These are phyloP conservation scores for Homalodisca vitripennis DNA, from an alignment of 1,140 invertebrate genomes.

Conservation along the genomic window DNA sequence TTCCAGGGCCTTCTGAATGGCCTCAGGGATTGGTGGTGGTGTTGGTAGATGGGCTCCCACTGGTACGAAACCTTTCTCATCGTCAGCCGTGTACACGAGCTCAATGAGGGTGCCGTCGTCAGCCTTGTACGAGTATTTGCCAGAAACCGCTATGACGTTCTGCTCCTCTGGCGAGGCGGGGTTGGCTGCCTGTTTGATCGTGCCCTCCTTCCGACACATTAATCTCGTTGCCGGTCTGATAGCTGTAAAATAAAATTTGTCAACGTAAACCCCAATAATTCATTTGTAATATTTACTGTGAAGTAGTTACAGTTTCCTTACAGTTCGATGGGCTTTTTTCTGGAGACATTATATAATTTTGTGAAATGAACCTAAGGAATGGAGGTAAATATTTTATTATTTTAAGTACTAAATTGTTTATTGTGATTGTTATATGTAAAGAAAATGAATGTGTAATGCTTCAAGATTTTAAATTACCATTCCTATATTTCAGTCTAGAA, in stretches of 20 bases:
- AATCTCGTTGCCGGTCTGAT: slow-evolving; percentile 85
- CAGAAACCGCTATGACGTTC: slow-evolving; percentile 71
- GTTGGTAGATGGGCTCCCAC: slow-evolving; percentile 52
- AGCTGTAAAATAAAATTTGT: slow-evolving; percentile 57
- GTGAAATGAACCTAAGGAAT: too few species aligned
- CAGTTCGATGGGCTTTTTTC: too few species aligned
- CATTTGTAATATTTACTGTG: too few species aligned
- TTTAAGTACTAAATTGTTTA: too few species aligned
- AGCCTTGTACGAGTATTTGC: slow-evolving; percentile 63
- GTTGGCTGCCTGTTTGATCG: slow-evolving; percentile 60
- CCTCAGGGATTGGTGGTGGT: slow-evolving; percentile 43
- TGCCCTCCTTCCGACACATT: slow-evolving; percentile 73
- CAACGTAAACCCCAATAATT: too few species aligned
- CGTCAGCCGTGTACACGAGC: slow-evolving; percentile 66
- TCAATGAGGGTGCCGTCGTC: slow-evolving; percentile 68
- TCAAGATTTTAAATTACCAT: too few species aligned
- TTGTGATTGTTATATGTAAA: too few species aligned
- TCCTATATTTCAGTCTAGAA: too few species aligned
- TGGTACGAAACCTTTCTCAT: slow-evolving; percentile 63
- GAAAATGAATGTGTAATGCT: too few species aligned
- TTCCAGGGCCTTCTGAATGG: slow-evolving; percentile 68
- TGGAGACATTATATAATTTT: too few species aligned
- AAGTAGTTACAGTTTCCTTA: too few species aligned
- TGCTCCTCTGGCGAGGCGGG: slow-evolving; percentile 50
- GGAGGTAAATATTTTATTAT: too few species aligned